A percentile compares a stretch with the other conserved stretches of the same genome.
These are phyloP conservation scores for Channa maculata DNA, from an alignment of 2,113 vertebrate species.

Conservation along the genomic window DNA sequence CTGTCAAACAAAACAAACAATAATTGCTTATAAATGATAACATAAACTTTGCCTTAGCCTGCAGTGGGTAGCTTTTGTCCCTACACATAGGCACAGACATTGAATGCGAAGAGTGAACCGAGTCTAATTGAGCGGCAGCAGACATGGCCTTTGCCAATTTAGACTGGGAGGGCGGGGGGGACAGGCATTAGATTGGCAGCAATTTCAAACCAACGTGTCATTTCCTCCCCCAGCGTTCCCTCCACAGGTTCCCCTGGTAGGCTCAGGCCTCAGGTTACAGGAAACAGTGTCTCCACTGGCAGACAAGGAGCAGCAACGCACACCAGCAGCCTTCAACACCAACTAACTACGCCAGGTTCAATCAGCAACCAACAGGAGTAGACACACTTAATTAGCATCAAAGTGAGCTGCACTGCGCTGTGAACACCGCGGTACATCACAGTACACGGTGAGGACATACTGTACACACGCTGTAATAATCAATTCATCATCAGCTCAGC, in stretches of 20 bases:
- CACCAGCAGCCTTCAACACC: constrained; percentile 77
- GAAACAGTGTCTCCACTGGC: constrained; percentile 74
- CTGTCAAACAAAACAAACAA: constrained; percentile 18
- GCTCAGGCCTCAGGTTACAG: constrained; percentile 78
- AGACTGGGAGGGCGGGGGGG: constrained; percentile 40
- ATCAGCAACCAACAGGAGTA: constrained; percentile 64
- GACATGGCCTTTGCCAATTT: constrained; percentile 52
- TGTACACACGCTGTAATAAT: constrained; percentile 39
- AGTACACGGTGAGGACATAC: constrained; percentile 47
- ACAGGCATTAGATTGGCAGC: constrained; percentile 68
- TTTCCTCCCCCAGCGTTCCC: constrained; percentile 69
- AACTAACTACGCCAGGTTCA: constrained; percentile 58
- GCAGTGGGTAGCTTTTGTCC: constrained; percentile 18
- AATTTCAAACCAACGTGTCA: constrained; percentile 77
- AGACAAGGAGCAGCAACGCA: constrained; percentile 65
- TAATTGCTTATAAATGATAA: constrained; percentile 24
- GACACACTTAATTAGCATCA: constrained; percentile 76
- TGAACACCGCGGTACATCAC: constrained; percentile 26
- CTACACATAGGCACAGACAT: constrained; percentile 33
- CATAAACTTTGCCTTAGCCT: constrained; percentile 7
- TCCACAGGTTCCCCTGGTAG: constrained; percentile 64
- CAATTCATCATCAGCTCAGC: constrained; percentile 9
- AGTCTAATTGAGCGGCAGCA: constrained; percentile 53
- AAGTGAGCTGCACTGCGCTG: constrained; percentile 30
- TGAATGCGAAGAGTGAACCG: constrained; percentile 41